Conservation (phyloP, 2,797 vertebrate species). For the Enteromius paludinosus region DNA sequence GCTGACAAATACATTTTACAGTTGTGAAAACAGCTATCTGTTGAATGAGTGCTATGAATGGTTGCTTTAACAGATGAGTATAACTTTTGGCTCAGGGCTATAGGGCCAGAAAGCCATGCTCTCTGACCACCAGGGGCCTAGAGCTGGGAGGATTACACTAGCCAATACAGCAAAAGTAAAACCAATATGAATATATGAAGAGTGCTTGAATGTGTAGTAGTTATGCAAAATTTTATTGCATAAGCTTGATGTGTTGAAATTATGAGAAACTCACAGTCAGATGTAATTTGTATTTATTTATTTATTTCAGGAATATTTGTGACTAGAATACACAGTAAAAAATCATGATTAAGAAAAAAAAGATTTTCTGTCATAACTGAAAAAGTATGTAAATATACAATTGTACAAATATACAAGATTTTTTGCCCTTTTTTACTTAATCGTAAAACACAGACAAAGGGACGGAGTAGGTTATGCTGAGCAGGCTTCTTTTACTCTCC, state of each 20-base stretch:
- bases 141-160: too few species aligned
- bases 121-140: background rate
- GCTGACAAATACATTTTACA: too few species aligned
- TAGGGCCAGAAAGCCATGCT: background rate
- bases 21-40: background rate
- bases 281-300: background rate
- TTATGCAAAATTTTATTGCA: background rate
- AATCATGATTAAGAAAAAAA: background rate
- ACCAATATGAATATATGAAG: background rate
- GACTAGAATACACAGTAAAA: too few species aligned
- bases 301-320: background rate
- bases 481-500: background rate
- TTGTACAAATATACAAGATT: too few species aligned
- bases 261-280: background rate
- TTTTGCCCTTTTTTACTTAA: background rate
- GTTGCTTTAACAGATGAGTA: background rate
- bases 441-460: background rate
- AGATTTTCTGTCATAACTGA: background rate
- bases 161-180: background rate
- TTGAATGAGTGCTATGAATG: background rate
- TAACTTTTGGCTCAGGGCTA: background rate
- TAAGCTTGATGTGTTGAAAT: background rate
- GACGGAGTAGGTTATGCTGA: background rate
- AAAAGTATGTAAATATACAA: background rate
- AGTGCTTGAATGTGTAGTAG: too few species aligned